Base-by-base conservation (phyloP, 2,797 vertebrate genomes). In the Gorsachius magnificus region DNA sequence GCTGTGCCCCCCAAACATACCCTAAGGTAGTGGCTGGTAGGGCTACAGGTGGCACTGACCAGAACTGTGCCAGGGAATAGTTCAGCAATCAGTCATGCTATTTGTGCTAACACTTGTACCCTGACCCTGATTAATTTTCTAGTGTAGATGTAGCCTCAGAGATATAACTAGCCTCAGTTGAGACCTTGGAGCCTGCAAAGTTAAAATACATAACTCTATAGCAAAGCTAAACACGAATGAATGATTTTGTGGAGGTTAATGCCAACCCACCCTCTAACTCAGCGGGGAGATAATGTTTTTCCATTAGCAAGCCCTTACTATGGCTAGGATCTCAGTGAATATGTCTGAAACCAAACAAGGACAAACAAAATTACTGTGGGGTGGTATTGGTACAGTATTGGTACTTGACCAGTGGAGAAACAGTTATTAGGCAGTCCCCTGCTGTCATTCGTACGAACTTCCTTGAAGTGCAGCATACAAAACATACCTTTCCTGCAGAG, bases 391-490 rank as follows among this genome's bases (percentile, higher is more conserved):
- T 57, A 33, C 13, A 57, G 31, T 29, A 9, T 15, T 16, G 26
- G 24, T 57, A 33, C 15, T 38, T 38, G 60, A 36, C 29, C 18
- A 18, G 21, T 10, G 19, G 79, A 75, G 63, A 85, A 77, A 33
- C 4, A 2, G 35, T 31, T 58, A 8, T n/a, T 41, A 11, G 38
- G 24, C 70, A 25, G 41, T 28, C 9, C 13, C 8, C 19, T 22
- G 19, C 19, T 54, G 9, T 38, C 46, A 6, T 36, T 83, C 4
- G 1, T 29, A 13, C 15, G 18, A 69, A 31, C 25, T 20, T 29
- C 26, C 11, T 50, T 31, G 6, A 70, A 87, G 35, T 8, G 20
- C 25, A 63, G 1, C 0, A 3, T 29, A 41, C 6, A 63, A 46
- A 92, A 12, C 17, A 7, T 24, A 56, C 31, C 48, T 81, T 91